Percentiles rank a stretch among this genome's conserved stretches.
phyloP scores from a whole-genome alignment of 2,797 vertebrate species.

The Hylomyscus alleni region DNA sequence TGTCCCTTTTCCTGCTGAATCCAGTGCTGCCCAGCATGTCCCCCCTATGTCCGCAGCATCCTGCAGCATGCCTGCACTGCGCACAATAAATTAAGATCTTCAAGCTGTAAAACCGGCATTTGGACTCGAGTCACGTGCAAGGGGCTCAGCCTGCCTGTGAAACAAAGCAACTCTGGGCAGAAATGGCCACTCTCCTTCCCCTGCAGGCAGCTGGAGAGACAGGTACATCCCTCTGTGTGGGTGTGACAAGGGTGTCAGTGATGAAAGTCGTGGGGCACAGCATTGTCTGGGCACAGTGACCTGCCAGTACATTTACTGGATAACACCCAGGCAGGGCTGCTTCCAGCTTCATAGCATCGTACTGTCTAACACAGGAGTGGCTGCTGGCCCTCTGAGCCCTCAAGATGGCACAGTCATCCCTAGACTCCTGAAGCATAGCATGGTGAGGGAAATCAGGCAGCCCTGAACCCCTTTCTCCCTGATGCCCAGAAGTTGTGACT shows the following conservation, averaged over 20 bases:
- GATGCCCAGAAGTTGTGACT: background rate
- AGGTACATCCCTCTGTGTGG: background rate
- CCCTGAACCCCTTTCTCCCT: background rate
- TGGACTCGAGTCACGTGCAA: background rate
- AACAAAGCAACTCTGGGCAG: background rate
- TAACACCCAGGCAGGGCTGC: background rate
- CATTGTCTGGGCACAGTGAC: no score
- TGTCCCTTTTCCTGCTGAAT: background rate
- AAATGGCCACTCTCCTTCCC: background rate
- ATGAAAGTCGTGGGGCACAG: background rate
- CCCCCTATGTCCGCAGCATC: fast-evolving
- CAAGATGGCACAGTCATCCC: background rate
- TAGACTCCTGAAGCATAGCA: background rate
- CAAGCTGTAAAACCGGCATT: background rate
- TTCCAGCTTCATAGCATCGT: background rate
- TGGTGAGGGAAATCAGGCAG: background rate
- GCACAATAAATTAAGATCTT: background rate
- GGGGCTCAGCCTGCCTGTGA: background rate
- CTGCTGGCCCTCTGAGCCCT: background rate
- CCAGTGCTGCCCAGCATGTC: background rate
- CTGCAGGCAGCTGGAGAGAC: background rate
- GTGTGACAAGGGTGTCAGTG: no score
- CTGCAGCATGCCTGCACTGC: background rate
- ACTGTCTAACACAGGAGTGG: no score
- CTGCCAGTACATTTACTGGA: background rate